phyloP scores from a whole-genome alignment of 1,140 invertebrate species.

The Drosophila melanica region DNA sequence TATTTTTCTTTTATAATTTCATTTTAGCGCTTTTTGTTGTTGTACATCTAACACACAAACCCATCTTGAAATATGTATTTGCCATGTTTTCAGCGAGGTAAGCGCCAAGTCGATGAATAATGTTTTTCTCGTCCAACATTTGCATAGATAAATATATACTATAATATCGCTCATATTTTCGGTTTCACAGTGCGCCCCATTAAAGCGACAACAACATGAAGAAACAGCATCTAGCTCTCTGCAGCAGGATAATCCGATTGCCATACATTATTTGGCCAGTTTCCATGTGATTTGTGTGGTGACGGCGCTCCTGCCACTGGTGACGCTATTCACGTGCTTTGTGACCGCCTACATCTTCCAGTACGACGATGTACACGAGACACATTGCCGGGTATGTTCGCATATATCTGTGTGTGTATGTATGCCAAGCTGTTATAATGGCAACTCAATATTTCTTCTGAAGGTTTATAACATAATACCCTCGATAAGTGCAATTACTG shows the following conservation, averaged over 20 bases:
- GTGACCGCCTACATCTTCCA: conserved; percentile 94
- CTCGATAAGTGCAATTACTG: conserved; percentile 95
- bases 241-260: conserved; percentile 40
- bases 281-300: conserved; percentile 90
- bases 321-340: conserved; percentile 93
- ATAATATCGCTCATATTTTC: background rate
- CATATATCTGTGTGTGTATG: background rate
- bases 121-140: background rate
- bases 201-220: conserved; percentile 24
- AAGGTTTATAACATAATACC: conserved; percentile 96
- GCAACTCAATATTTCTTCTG: conserved; percentile 45
- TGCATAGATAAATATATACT: background rate
- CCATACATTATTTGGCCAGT: conserved; percentile 77
- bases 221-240: conserved; percentile 52
- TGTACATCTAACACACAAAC: conserved; percentile 44
- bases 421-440: background rate
- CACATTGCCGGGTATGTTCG: conserved; percentile 92
- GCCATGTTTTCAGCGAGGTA: conserved; percentile 41
- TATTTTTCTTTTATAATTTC: conserved; percentile 33
- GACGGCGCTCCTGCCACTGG: conserved; percentile 91
- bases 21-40: conserved; percentile 53
- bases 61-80: conserved; percentile 28
- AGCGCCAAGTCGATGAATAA: conserved; percentile 11
- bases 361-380: conserved; percentile 95
- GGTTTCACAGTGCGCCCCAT: conserved; percentile 14